These are phyloP conservation scores for Brotula barbata DNA, from an alignment of 2,797 vertebrate species.

Conservation along the genomic window DNA sequence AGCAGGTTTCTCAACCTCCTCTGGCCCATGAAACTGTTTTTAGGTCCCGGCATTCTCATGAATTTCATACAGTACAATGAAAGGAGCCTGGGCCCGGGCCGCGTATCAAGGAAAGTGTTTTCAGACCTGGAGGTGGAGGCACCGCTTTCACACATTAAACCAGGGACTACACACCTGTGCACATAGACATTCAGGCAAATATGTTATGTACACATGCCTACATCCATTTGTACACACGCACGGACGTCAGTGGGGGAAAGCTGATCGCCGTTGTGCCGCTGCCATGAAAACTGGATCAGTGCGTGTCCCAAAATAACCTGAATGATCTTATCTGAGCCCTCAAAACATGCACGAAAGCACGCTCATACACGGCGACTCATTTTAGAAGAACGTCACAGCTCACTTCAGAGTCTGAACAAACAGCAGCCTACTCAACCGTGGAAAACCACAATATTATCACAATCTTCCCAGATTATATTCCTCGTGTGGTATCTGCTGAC, in stretches of 20 bases:
- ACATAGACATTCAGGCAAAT: too few species aligned
- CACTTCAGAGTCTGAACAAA: slow-evolving; percentile 3
- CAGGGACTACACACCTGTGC: too few species aligned
- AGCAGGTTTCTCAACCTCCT: neutral
- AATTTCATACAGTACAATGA: too few species aligned
- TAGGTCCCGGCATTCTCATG: too few species aligned
- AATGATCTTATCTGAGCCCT: slow-evolving; percentile 56
- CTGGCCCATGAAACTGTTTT: too few species aligned
- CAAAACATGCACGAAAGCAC: slow-evolving; percentile 4
- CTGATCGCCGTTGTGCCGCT: slow-evolving; percentile 64
- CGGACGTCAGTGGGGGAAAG: slow-evolving; percentile 67
- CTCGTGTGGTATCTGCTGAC: too few species aligned
- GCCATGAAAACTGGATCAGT: slow-evolving; percentile 60
- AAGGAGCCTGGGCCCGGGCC: too few species aligned
- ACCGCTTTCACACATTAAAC: too few species aligned
- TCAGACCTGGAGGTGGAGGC: too few species aligned
- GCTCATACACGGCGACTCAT: neutral
- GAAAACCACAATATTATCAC: neutral
- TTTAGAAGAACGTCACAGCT: slow-evolving; percentile 16
- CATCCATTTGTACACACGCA: slow-evolving; percentile 22
- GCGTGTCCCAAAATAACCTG: slow-evolving; percentile 69
- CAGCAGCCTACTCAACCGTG: neutral
- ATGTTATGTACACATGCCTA: too few species aligned
- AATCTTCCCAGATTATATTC: neutral
- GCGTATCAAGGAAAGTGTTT: too few species aligned